Evolutionary conservation across 2,888 invertebrate genomes (phyloP).

Genomic region (Drosophila trichaetosa): DNA sequence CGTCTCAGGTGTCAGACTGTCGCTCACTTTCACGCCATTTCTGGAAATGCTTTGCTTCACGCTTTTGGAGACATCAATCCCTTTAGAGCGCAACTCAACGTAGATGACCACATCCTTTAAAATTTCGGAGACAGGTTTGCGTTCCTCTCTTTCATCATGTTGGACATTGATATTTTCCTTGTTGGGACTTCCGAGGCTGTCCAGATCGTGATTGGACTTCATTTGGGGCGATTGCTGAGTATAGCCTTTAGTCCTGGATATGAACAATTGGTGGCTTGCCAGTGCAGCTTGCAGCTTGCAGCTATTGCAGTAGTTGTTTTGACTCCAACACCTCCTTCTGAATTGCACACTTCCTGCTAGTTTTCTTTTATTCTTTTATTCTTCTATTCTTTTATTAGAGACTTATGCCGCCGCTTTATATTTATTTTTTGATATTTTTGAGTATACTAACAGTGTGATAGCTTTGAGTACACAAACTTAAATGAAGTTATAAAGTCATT

Average conservation of each 20-base stretch:
- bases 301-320: constrained; percentile 7
- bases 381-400: not conserved
- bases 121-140: constrained; percentile 80
- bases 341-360: constrained; percentile 2
- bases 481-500: not conserved
- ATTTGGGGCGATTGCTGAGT: constrained; percentile 15
- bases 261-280: constrained; percentile 17
- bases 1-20: constrained; percentile 85
- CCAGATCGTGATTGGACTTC: constrained; percentile 56
- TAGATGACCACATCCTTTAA: constrained; percentile 82
- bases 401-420: too few relatives aligned
- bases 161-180: constrained; percentile 79
- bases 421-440: too few relatives aligned
- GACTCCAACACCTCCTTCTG: not conserved
- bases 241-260: constrained; percentile 9
- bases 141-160: constrained; percentile 79
- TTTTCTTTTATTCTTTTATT: not conserved
- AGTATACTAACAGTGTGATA: not conserved
- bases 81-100: constrained; percentile 81
- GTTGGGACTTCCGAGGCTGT: constrained; percentile 82
- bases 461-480: not conserved
- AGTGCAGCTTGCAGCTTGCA: constrained; percentile 8
- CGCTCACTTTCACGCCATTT: constrained; percentile 83
- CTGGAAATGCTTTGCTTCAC: constrained; percentile 82
- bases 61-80: constrained; percentile 63